Base-by-base conservation (phyloP, 2,888 invertebrate genomes). In the Caenorhabditis sp. region DNA sequence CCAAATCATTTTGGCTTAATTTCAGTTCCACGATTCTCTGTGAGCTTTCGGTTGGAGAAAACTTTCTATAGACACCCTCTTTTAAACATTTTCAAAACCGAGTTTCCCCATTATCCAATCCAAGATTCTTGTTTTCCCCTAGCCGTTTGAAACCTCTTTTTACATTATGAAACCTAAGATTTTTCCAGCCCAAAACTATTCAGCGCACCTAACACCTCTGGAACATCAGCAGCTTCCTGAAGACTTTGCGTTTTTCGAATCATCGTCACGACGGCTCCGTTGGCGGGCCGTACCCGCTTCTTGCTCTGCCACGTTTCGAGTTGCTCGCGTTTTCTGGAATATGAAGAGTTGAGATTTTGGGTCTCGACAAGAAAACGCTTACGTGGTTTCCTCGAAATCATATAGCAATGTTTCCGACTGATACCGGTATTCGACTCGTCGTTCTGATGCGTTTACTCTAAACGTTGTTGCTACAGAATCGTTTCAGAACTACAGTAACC, bases 291-390 rank as follows among this genome's bases (percentile, higher is more conserved):
- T 24, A 51, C 70, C 14, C 87, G 86, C 54, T 87, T 85, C 22
- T 69, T 80, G 31, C 80, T 75, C 76, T 86, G 83, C 89, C 89
- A 89, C 38, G 81, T 80, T 79, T 89, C 87, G 35, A 88, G 61
- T 61, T 80, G 79, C 59, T 86, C 82, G 47, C 83, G 73, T 81
- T 83, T 80, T 80, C 84, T 86, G 56, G 26, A 77, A 61, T 10
- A 47, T 0, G n/a, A 31, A 31, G 7, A 31, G 31, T 31, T 31
- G 7, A 31, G 7, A 31, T 31, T 31, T 31, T 31, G 31, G 47
- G 8, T 19, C 19, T 47, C 10, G 47, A 47, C 47, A 19, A 6
- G 7, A 19, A 7, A 19, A 7, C 47, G 58, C 75, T 76, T 54
- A 83, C 83, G 70, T 83, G 10, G 69, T 83, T 31, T 83, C 77